These are phyloP conservation scores for Phania funesta DNA, from an alignment of 2,888 invertebrate genomes.

Conservation along the genomic window DNA sequence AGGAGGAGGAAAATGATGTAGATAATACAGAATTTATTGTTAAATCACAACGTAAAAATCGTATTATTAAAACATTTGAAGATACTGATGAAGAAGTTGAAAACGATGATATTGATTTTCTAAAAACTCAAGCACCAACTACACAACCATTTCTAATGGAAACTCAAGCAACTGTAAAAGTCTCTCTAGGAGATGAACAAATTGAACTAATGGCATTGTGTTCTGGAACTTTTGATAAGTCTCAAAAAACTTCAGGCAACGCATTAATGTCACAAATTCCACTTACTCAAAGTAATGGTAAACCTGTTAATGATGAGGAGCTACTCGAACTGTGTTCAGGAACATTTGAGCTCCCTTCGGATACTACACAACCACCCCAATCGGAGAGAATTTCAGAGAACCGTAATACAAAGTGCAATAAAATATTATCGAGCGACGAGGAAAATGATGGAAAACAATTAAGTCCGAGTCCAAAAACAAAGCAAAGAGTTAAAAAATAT, in stretches of 20 bases:
- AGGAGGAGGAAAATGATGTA: slow-evolving; percentile 65
- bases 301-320: slow-evolving; percentile 76
- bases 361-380: neutral
- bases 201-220: slow-evolving; percentile 82
- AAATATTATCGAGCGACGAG: slow-evolving; percentile 82
- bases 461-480: slow-evolving; percentile 42
- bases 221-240: slow-evolving; percentile 83
- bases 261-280: slow-evolving; percentile 77
- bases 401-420: slow-evolving; percentile 71
- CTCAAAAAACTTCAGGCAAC: slow-evolving; percentile 69
- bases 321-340: slow-evolving; percentile 83
- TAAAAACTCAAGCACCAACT: slow-evolving; percentile 71
- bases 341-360: slow-evolving; percentile 78
- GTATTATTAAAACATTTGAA: slow-evolving; percentile 76
- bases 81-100: slow-evolving; percentile 75
- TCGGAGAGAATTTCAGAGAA: neutral
- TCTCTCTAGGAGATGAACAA: slow-evolving; percentile 75
- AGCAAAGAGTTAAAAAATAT: slow-evolving; percentile 75
- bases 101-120: slow-evolving; percentile 72
- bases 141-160: slow-evolving; percentile 70
- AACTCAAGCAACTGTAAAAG: slow-evolving; percentile 68
- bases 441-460: slow-evolving; percentile 66
- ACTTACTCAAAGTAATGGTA: slow-evolving; percentile 71
- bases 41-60: slow-evolving; percentile 73
- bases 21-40: slow-evolving; percentile 71